Evolutionary conservation across 2,797 vertebrate species (phyloP).

Genomic region (Sebastolobus altivelis): DNA sequence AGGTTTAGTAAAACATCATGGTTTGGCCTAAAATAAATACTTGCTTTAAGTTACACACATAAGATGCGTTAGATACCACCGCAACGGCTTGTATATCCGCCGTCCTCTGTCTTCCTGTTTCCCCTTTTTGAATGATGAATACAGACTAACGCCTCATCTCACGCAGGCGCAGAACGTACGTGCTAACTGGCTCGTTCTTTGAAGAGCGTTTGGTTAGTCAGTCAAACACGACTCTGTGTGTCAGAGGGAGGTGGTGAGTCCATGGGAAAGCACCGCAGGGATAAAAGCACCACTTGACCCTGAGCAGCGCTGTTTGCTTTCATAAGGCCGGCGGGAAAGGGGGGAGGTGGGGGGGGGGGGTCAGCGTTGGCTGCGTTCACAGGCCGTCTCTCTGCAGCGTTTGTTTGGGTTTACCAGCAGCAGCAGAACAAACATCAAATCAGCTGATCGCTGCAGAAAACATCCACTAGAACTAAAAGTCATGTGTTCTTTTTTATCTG

Average conservation of each 20-base stretch:
- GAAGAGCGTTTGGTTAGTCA: not conserved
- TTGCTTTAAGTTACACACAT: too few species aligned
- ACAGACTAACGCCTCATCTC: too few species aligned
- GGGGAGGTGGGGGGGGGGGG: conserved; percentile 69
- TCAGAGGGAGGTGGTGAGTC: conserved; percentile 80
- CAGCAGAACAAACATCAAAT: not conserved
- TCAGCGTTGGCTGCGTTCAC: conserved; percentile 85
- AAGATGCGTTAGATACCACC: too few species aligned
- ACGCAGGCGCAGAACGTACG: too few species aligned
- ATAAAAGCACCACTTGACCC: conserved; percentile 96
- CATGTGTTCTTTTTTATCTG: too few species aligned
- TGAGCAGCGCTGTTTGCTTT: conserved; percentile 92
- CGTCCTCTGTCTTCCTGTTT: too few species aligned
- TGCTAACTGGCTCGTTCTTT: not conserved
- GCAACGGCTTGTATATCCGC: too few species aligned
- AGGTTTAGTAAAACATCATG: too few species aligned
- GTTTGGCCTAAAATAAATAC: too few species aligned
- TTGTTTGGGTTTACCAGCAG: conserved; percentile 89
- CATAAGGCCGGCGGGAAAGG: conserved; percentile 84
- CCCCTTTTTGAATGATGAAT: too few species aligned
- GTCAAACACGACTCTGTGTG: not conserved
- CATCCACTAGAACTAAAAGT: too few species aligned
- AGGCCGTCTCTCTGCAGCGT: conserved; percentile 83
- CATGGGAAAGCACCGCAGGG: conserved; percentile 92
- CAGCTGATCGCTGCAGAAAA: not conserved